Conservation (phyloP, 2,888 invertebrate genomes). For the Apotomis betuletana region DNA sequence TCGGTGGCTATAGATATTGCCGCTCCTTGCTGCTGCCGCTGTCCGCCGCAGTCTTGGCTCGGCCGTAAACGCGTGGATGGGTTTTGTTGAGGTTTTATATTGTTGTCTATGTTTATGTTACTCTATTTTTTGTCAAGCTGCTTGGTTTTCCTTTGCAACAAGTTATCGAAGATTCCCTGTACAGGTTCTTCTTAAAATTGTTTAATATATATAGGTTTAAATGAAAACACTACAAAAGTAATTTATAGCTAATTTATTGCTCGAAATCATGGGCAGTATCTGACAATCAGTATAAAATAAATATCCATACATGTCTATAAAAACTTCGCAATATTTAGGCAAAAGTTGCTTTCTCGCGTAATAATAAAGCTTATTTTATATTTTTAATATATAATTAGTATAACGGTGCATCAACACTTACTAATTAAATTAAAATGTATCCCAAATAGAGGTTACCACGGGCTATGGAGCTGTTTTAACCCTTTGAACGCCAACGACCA, state of each 20-base stretch:
- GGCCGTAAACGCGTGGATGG: too few species aligned
- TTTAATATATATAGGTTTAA: too few species aligned
- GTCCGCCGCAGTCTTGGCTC: too few species aligned
- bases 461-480: neutral
- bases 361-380: conserved; percentile 32
- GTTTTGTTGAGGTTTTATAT: too few species aligned
- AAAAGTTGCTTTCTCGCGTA: conserved; percentile 25
- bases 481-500: too few species aligned
- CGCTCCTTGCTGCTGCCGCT: too few species aligned
- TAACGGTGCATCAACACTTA: conserved; percentile 23
- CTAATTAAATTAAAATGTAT: conserved; percentile 16
- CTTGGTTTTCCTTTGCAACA: too few species aligned
- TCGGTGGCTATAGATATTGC: too few species aligned
- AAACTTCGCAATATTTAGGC: conserved; percentile 31
- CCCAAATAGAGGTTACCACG: conserved; percentile 2
- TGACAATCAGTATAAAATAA: conserved; percentile 42
- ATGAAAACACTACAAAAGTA: conserved; percentile 8
- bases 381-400: conserved; percentile 4
- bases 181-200: too few species aligned
- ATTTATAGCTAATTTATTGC: conserved; percentile 45
- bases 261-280: conserved; percentile 40
- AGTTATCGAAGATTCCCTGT: too few species aligned
- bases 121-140: too few species aligned
- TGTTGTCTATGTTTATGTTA: too few species aligned
- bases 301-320: conserved; percentile 38